Evolutionary conservation across 1,140 invertebrate genomes (phyloP), one percentile per base, ranked within the genome.

Genomic region (Lysiphlebus fabarum): DNA sequence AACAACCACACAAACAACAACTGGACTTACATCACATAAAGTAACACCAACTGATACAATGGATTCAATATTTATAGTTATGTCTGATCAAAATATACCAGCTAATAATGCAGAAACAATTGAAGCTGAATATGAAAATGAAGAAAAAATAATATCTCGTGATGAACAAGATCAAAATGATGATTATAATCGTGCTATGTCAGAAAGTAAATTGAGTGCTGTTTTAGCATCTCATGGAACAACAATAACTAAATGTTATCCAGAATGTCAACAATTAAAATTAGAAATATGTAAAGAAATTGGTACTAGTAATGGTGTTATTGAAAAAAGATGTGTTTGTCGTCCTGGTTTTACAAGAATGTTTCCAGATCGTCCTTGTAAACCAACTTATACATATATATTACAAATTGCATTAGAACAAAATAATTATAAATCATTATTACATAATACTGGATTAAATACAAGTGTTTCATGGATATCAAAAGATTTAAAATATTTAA

Each of bases 291-390:
- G 93, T 69, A 84, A 86, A 44, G 82, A 82, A 59, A 77, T 85
- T 37, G 84, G 83, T 48, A 83, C 84, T 14, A 26, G 1, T 26
- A 26, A 4, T 26, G 17, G 17, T 26, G 4, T 26, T 26, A 4
- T 26, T 26, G 71, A 85, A 53, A 87, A 87, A 84, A 84, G 85
- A 67, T 96, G 93, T 70, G 82, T 90, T 0, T 96, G 93, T 67
- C 83, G 91, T 65, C 88, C 91, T 11, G 92, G 93, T 38, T 95
- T 93, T 67, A 90, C 90, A 4, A 83, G 91, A 69, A 91, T 93
- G 85, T 92, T 93, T 80, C 85, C 84, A 4, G 90, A 92, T 71
- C 82, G 87, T 63, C 90, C 90, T 34, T 95, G 92, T 71, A 92
- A 91, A 85, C 91, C 91, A 40, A 92, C 90, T 0, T 93, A 92